A percentile compares a stretch with the other conserved stretches of the same genome.
Evolutionary conservation across 2,113 vertebrate species (phyloP).

Genomic region (Toxotes chatareus): DNA sequence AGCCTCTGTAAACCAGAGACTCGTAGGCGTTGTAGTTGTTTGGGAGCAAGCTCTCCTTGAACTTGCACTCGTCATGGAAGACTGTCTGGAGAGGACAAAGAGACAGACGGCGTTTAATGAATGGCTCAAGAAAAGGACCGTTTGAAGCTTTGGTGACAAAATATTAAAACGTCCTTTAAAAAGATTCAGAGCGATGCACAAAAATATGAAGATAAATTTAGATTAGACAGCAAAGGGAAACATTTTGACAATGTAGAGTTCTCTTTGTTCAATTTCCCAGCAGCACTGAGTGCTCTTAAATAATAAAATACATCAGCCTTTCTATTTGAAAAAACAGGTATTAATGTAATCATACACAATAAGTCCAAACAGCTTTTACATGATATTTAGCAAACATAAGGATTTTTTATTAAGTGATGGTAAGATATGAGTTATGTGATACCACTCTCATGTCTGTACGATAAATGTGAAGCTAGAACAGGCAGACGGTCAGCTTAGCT

Average conservation of each 20-base stretch:
- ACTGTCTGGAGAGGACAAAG: conserved; percentile 83
- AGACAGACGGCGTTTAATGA: conserved; percentile 36
- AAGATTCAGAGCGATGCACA: conserved; percentile 4
- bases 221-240: conserved; percentile 5
- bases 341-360: neutral
- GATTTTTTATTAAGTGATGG: neutral
- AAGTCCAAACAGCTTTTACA: neutral
- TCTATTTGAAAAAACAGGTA: neutral
- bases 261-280: conserved; percentile 5
- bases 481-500: neutral
- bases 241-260: neutral
- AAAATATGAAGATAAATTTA: conserved; percentile 36
- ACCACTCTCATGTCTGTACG: neutral
- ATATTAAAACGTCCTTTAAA: conserved; percentile 12
- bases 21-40: conserved; percentile 98
- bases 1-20: conserved; percentile 87
- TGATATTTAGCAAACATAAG: neutral
- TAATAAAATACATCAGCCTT: neutral
- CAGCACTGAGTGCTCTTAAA: neutral
- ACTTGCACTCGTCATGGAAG: conserved; percentile 96
- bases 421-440: no score
- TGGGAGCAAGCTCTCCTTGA: conserved; percentile 92
- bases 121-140: neutral
- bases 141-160: neutral
- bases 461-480: neutral